Conservation (phyloP, 64 coral and sea anemone species). For the Porites lutea region DNA sequence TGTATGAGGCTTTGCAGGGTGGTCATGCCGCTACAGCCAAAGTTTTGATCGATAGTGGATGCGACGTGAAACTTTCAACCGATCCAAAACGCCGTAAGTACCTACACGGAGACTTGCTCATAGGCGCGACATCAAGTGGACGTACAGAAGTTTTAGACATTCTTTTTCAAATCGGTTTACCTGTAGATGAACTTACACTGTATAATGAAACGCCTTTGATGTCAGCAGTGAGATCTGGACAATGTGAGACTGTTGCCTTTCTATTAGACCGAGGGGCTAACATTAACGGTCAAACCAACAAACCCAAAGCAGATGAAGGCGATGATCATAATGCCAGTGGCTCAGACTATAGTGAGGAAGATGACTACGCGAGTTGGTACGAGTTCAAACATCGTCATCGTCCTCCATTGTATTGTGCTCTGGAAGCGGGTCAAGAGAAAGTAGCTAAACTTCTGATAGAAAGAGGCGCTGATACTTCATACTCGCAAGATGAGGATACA, state of each 20-base stretch:
- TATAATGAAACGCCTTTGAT: not conserved
- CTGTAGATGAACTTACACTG: not conserved
- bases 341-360: no score
- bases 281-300: no score
- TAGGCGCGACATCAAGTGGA: not conserved
- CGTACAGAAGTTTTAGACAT: not conserved
- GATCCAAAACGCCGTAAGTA: no score
- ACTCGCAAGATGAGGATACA: not conserved
- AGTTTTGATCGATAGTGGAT: no score
- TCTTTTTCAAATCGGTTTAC: not conserved
- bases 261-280: constrained; percentile 13
- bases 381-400: no score
- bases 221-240: not conserved
- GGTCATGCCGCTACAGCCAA: no score
- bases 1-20: no score
- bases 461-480: not conserved
- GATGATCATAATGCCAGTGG: no score
- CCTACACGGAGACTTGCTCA: not conserved
- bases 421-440: not conserved
- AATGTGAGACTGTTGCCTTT: not conserved
- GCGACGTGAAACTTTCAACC: not conserved
- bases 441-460: constrained; percentile 5
- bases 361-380: no score
- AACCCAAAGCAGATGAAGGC: no score
- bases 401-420: not conserved